Conservation (phyloP, 2,113 vertebrate genomes). For the Dipodomys merriami region DNA sequence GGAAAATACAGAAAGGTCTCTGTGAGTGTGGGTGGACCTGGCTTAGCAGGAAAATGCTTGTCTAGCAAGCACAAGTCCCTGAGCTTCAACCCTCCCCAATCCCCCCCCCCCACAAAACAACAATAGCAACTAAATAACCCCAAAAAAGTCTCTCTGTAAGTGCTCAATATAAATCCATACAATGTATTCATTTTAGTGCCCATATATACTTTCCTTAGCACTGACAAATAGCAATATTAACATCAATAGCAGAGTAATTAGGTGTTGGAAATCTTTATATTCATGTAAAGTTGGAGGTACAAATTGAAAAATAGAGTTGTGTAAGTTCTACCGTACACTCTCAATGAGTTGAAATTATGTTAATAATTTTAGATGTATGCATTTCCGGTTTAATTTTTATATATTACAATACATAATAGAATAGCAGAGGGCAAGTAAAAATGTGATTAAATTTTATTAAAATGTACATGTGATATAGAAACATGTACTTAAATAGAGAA, state of each 20-base stretch:
- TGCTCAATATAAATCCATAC: neutral
- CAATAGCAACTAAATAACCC: too few species aligned
- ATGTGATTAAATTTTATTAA: constrained; percentile 12
- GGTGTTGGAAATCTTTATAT: neutral
- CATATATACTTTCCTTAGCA: neutral
- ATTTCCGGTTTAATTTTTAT: constrained; percentile 14
- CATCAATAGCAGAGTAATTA: neutral
- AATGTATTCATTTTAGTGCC: neutral
- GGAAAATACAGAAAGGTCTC: neutral
- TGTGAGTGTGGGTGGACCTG: too few species aligned
- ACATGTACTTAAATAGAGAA: neutral
- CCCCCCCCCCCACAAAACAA: too few species aligned
- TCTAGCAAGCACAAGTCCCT: too few species aligned
- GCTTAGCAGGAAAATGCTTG: too few species aligned
- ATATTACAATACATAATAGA: neutral
- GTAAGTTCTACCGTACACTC: constrained; percentile 18
- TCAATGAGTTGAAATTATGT: constrained; percentile 4
- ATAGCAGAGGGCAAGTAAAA: neutral
- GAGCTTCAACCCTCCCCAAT: too few species aligned
- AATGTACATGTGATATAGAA: neutral
- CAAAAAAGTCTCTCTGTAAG: neutral
- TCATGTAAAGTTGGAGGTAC: neutral
- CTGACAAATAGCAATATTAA: neutral
- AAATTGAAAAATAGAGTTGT: constrained; percentile 23
- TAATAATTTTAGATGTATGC: neutral